Evolutionary conservation across 1,140 invertebrate species (phyloP).

Genomic region (Eriosoma lanigerum): DNA sequence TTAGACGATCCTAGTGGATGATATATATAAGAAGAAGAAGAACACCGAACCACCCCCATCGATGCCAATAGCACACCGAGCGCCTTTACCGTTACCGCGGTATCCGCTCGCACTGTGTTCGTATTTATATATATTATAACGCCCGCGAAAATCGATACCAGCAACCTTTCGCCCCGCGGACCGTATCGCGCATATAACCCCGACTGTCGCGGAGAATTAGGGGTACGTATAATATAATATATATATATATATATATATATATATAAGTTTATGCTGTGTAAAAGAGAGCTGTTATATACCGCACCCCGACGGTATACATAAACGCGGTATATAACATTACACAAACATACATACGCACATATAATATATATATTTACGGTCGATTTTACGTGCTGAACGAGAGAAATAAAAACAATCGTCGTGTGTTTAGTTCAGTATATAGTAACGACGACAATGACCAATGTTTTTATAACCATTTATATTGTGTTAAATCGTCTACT

Average conservation of each 20-base stretch:
- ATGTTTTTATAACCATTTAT: constrained; percentile 20
- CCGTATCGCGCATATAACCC: constrained; percentile 11
- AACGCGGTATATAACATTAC: not conserved
- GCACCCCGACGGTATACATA: not conserved
- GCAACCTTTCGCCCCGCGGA: constrained; percentile 20
- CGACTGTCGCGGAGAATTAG: not conserved
- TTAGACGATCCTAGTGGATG: not conserved
- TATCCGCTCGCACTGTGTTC: not conserved
- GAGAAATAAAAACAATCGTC: constrained; percentile 20
- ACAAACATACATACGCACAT: not conserved
- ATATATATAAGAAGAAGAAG: constrained; percentile 4
- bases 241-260: not conserved
- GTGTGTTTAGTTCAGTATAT: not conserved
- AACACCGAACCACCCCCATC: not conserved
- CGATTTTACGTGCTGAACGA: not conserved
- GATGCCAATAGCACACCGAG: too few relatives aligned
- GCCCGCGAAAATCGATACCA: constrained; percentile 18
- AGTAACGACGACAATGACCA: not conserved
- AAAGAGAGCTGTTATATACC: too few relatives aligned
- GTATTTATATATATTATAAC: not conserved
- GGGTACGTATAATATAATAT: not conserved
- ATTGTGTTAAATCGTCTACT: not conserved
- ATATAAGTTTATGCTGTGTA: too few relatives aligned
- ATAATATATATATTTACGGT: not conserved
- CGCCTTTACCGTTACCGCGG: not conserved